phyloP scores from a whole-genome alignment of 2,113 vertebrate genomes.

The Lathamus discolor region DNA sequence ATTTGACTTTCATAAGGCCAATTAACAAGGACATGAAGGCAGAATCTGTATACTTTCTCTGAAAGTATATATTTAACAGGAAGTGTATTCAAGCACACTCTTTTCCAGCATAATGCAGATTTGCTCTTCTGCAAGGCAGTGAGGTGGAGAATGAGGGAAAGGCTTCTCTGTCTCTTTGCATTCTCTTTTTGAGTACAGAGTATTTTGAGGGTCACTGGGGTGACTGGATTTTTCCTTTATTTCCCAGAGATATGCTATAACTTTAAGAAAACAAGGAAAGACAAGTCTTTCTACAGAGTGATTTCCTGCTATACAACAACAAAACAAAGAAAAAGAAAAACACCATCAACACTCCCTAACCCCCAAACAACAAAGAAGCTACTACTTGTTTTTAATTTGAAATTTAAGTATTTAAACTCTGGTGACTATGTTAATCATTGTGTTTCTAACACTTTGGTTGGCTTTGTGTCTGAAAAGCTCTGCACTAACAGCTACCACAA shows the following conservation, averaged over 20 bases:
- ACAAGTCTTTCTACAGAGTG: not conserved
- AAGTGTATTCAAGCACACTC: not conserved
- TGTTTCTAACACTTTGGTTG: accelerated
- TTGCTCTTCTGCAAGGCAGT: not conserved
- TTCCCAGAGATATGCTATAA: not conserved
- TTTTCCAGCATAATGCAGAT: not conserved
- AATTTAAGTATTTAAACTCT: not conserved
- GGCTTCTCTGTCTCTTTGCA: not conserved
- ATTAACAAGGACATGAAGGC: not conserved
- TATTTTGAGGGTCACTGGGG: not conserved
- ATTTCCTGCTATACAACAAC: not conserved
- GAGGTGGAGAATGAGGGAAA: not conserved
- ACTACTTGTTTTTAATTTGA: not conserved
- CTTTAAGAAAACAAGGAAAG: not conserved
- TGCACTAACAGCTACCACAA: not conserved
- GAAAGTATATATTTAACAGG: not conserved
- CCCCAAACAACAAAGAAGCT: not conserved
- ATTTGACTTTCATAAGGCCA: not conserved
- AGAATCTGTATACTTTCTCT: not conserved
- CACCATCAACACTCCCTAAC: not conserved
- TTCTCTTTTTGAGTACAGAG: not conserved
- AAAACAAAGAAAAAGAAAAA: not conserved
- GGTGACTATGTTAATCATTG: not conserved
- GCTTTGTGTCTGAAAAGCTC: not conserved
- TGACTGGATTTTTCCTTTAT: not conserved